These are phyloP conservation scores for Conus canariensis DNA, from an alignment of 2,888 invertebrate species.

Conservation along the genomic window DNA sequence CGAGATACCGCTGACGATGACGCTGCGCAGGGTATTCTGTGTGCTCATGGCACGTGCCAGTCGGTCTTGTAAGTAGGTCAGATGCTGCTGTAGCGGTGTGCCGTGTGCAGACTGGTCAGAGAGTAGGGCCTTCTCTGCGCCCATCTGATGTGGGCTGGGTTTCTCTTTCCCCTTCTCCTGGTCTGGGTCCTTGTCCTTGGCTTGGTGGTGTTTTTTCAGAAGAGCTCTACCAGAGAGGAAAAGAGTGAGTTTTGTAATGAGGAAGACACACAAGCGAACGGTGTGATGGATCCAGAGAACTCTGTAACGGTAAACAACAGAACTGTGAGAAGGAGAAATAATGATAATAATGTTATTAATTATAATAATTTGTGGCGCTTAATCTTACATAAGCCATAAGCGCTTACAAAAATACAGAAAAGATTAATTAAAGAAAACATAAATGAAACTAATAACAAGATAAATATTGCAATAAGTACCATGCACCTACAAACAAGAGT, in stretches of 20 bases:
- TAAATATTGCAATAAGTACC: no score
- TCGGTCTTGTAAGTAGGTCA: neutral
- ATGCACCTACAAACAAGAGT: no score
- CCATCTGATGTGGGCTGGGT: no score
- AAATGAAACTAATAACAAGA: no score
- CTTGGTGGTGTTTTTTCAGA: neutral
- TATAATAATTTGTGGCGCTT: no score
- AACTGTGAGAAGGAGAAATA: no score
- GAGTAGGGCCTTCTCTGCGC: neutral
- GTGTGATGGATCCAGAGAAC: no score
- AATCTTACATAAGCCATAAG: no score
- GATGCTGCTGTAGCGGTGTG: neutral
- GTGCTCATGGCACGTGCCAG: neutral
- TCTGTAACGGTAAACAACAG: no score
- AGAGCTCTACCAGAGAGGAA: neutral
- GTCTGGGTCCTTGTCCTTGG: neutral
- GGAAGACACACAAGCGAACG: neutral
- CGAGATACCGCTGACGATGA: constrained; percentile 1
- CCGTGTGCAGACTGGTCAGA: neutral
- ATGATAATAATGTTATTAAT: no score
- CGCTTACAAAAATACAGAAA: no score
- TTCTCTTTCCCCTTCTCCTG: neutral
- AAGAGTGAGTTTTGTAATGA: neutral
- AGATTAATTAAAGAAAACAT: no score
- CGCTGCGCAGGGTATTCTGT: neutral